phyloP scores from a whole-genome alignment of 92 coral and sea anemone species.

The Porites cylindrica region DNA sequence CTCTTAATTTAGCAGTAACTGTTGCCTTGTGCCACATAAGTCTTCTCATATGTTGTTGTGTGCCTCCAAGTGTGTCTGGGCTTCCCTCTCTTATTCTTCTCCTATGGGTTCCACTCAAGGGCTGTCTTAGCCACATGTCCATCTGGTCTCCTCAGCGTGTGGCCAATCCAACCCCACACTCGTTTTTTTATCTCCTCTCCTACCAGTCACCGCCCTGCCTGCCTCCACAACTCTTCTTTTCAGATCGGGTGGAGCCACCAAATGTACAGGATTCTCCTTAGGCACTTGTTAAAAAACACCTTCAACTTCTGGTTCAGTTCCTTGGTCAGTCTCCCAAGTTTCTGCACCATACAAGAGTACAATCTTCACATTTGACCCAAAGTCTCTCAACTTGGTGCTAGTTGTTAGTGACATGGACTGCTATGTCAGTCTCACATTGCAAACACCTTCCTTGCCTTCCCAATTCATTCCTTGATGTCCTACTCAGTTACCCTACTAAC shows the following conservation, averaged over 20 bases:
- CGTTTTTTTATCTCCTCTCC: neutral
- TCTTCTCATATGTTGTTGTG: neutral
- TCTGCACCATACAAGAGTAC: neutral
- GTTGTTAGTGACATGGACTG: neutral
- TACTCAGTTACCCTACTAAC: neutral
- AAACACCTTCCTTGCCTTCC: neutral
- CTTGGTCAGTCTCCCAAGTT: neutral
- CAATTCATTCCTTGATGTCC: neutral
- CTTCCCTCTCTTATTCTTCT: neutral
- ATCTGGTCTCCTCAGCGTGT: neutral
- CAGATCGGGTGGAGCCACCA: neutral
- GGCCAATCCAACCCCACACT: neutral
- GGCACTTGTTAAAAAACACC: neutral
- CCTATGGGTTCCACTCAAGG: neutral
- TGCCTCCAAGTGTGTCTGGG: neutral
- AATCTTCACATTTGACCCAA: neutral
- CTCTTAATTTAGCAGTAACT: neutral
- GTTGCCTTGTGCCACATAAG: neutral
- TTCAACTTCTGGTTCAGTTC: neutral
- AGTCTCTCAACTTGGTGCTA: neutral
- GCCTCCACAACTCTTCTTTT: neutral
- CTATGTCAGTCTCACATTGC: neutral
- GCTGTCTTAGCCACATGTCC: neutral
- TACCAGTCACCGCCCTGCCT: neutral
- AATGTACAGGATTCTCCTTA: neutral